Base-by-base conservation (phyloP, 2,113 vertebrate species). In the Oxyura jamaicensis region DNA sequence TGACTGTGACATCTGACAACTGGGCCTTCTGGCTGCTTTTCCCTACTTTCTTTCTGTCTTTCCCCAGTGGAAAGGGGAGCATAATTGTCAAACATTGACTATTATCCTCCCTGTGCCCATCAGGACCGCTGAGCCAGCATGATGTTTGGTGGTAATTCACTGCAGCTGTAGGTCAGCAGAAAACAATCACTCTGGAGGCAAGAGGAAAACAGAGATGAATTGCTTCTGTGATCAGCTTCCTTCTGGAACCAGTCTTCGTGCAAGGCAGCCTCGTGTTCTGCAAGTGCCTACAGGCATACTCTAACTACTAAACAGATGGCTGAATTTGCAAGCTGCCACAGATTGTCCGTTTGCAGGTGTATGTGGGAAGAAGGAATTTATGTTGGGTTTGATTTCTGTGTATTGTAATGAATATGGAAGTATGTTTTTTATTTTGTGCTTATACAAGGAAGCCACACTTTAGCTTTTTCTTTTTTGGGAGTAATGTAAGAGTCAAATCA, bases 111-210 rank as follows among this genome's bases (percentile, higher is more conserved):
- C 16, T 4, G 2, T 88, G 48, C 41, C 73, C 36, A 25, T 29
- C 48, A 92, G 36, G 35, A 55, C 42, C 0, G 3, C 50, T 79
- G 50, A 86, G 55, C 19, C 55, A 81, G 48, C 23, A 4, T 5
- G 26, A 59, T 2, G 13, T 76, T 73, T 65, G 48, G 55, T 73
- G 65, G 42, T 72, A 56, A 83, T 72, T 72, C 68, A 28, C 58
- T 72, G 46, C 74, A 92, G 55, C 79, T 76, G 55, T 25, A 81
- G 53, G 83, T 84, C 79, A 90, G 29, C 42, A 72, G 46, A 65
- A 77, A 92, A 59, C 59, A 92, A 31, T n/a, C 41, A 58, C 58
- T 92, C 68, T 59, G 81, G 79, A 81, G 74, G 69, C 65, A 77
- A 77, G 36, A 76, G 29, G 25, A 63, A 75, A 91, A 41, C 25